Evolutionary conservation across 1,140 invertebrate species (phyloP).

Genomic region (Anoplolepis gracilipes): DNA sequence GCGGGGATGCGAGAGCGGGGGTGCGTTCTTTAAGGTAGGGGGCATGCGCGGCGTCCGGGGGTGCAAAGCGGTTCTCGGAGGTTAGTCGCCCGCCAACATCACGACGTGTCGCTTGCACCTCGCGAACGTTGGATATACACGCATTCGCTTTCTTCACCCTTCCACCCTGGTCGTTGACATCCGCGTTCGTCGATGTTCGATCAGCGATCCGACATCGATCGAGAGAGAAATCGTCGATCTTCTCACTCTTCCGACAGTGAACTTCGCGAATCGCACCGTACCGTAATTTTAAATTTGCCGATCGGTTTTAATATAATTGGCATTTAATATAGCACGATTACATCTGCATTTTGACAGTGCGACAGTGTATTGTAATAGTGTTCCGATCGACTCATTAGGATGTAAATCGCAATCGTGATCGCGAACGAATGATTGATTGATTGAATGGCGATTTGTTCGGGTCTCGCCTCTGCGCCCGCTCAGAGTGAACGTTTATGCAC

Average conservation of each 20-base stretch:
- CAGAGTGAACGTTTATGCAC: background rate
- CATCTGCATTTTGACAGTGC: background rate
- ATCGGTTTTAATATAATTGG: background rate
- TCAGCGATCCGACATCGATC: background rate
- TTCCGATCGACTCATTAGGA: conserved; percentile 13
- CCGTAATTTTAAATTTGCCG: background rate
- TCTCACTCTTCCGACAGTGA: background rate
- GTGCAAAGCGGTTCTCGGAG: conserved; percentile 77
- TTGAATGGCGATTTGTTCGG: background rate
- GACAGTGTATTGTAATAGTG: background rate
- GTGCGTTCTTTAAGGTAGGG: conserved; percentile 77
- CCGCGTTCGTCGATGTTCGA: background rate
- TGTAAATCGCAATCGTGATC: conserved; percentile 29
- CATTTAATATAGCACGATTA: background rate
- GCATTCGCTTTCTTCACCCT: conserved; percentile 2
- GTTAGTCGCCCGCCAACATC: conserved; percentile 82
- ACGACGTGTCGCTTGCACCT: conserved; percentile 77
- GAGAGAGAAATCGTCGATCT: background rate
- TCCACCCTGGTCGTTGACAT: background rate
- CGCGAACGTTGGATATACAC: conserved; percentile 52
- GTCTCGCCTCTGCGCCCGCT: background rate
- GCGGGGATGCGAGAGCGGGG: conserved; percentile 60
- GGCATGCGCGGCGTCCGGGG: conserved; percentile 82
- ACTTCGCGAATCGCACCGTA: background rate
- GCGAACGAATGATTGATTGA: conserved; percentile 18